Percentiles rank a stretch among this genome's conserved stretches.
Conservation (phyloP, 2,888 invertebrate genomes). For the Rutpela maculata region DNA sequence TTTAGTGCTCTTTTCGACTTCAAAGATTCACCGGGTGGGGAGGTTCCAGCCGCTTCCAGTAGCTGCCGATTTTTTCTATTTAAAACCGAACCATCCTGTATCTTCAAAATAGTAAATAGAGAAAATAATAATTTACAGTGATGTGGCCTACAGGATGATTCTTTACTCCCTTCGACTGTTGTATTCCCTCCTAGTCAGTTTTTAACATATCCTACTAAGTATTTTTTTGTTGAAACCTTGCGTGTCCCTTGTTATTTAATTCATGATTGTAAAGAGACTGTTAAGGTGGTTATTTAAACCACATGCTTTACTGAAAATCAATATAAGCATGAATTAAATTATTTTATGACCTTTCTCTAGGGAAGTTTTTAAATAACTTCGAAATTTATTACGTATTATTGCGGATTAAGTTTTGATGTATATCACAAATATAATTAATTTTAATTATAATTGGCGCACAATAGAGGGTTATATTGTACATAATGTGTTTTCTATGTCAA, state of each 20-base stretch:
- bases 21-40: no score
- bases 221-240: not conserved
- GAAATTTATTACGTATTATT: not conserved
- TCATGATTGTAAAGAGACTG: not conserved
- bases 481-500: conserved; percentile 25
- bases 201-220: not conserved
- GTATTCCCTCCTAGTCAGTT: not conserved
- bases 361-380: not conserved
- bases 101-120: no score
- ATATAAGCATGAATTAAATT: conserved; percentile 3
- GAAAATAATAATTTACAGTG: no score
- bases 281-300: not conserved
- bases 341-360: not conserved
- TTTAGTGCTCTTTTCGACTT: no score
- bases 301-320: not conserved
- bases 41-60: no score
- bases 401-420: not conserved
- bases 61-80: no score
- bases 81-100: no score
- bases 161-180: no score
- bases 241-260: not conserved
- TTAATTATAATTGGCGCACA: conserved; percentile 23
- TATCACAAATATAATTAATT: conserved; percentile 13
- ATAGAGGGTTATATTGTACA: not conserved
- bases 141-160: no score